Evolutionary conservation across 2,888 invertebrate species (phyloP).

Genomic region (Baronia brevicornis): DNA sequence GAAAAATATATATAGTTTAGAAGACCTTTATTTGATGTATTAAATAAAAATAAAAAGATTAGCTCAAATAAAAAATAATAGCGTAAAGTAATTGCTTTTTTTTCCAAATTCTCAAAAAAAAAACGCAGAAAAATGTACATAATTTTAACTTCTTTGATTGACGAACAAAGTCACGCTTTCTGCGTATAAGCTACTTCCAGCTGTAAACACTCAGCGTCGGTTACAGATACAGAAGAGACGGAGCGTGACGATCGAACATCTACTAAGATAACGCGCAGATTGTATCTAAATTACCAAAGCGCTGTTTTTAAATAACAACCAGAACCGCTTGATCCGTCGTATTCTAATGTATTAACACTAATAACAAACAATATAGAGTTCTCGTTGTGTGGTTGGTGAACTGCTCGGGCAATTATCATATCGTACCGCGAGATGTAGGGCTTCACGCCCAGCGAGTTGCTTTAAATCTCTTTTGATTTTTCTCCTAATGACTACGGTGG

Average conservation of each 20-base stretch:
- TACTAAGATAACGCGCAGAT: slow-evolving; percentile 33
- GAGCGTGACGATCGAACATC: slow-evolving; percentile 33
- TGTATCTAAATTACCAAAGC: slow-evolving; percentile 36
- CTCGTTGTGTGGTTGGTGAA: slow-evolving; percentile 14
- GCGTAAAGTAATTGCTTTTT: no score
- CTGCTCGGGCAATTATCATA: slow-evolving; percentile 27
- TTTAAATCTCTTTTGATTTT: slow-evolving; percentile 24
- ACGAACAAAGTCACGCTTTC: no score
- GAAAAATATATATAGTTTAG: no score
- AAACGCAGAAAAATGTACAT: no score
- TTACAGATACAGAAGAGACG: slow-evolving; percentile 5
- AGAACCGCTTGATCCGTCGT: slow-evolving; percentile 15
- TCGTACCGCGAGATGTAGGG: slow-evolving; percentile 29
- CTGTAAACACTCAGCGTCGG: background rate
- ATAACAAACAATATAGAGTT: slow-evolving; percentile 10
- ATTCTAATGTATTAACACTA: no score
- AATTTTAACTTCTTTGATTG: no score
- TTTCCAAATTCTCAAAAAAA: no score
- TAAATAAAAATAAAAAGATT: no score
- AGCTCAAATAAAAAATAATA: no score
- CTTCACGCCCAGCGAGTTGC: slow-evolving; percentile 37
- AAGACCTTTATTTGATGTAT: no score
- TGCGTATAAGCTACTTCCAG: background rate
- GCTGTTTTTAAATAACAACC: slow-evolving; percentile 16
- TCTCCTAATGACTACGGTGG: slow-evolving; percentile 18